A percentile compares a stretch with the other conserved stretches of the same genome.
Conservation (phyloP, 2,888 invertebrate genomes). For the Thereva nobilitata region DNA sequence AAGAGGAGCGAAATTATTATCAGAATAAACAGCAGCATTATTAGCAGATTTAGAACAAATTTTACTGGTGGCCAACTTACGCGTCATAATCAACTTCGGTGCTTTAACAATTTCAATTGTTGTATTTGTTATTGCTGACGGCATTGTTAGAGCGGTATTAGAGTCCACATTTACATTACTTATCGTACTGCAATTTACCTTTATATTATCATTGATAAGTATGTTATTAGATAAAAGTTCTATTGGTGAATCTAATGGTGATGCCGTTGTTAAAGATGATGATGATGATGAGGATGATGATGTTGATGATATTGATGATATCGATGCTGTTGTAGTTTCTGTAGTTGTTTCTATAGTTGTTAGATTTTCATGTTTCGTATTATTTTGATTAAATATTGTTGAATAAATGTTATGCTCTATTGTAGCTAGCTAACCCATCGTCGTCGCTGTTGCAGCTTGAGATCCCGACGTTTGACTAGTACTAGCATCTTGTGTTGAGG, state of each 20-base stretch:
- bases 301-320: slow-evolving; percentile 16
- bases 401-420: slow-evolving; percentile 33
- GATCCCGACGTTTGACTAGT: slow-evolving; percentile 42
- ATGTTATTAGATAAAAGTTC: slow-evolving; percentile 18
- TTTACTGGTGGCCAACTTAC: too few relatives aligned
- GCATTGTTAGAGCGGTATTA: too few relatives aligned
- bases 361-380: slow-evolving; percentile 12
- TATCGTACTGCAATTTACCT: too few relatives aligned
- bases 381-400: slow-evolving; percentile 32
- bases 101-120: too few relatives aligned
- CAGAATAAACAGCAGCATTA: too few relatives aligned
- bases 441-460: slow-evolving; percentile 50
- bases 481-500: slow-evolving; percentile 41
- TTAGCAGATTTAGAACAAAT: too few relatives aligned
- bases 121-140: too few relatives aligned
- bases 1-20: too few relatives aligned
- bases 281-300: slow-evolving; percentile 25
- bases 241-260: slow-evolving; percentile 23
- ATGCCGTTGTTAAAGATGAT: slow-evolving; percentile 16
- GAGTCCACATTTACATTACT: too few relatives aligned
- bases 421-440: slow-evolving; percentile 53
- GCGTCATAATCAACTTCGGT: too few relatives aligned
- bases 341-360: slow-evolving; percentile 18
- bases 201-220: slow-evolving; percentile 1
- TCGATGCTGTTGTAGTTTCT: slow-evolving; percentile 6